Evolutionary conservation across 2,113 vertebrate species (phyloP).

Genomic region (Labeo catla): DNA sequence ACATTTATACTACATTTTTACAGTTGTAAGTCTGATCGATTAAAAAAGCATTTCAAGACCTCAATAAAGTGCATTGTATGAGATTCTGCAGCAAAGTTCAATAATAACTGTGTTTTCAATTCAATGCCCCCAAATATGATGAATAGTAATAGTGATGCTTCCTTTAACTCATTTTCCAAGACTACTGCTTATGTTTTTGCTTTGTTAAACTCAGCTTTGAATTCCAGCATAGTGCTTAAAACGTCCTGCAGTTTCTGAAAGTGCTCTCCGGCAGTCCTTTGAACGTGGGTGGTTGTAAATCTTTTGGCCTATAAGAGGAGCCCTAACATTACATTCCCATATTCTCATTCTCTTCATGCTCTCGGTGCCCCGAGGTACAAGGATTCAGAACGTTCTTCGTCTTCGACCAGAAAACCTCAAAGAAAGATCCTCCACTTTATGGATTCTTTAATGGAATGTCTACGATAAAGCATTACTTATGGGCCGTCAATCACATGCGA

Average conservation of each 20-base stretch:
- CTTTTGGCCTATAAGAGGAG: constrained; percentile 74
- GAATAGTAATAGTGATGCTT: neutral
- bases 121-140: neutral
- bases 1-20: neutral
- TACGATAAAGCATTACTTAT: neutral
- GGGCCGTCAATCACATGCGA: neutral
- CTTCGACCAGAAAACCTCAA: constrained; percentile 12
- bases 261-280: constrained; percentile 21
- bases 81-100: no score
- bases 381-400: neutral
- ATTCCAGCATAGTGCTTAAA: neutral
- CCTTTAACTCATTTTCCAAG: neutral
- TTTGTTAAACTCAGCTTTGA: neutral
- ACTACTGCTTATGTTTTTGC: neutral
- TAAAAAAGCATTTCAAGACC: neutral
- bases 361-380: neutral
- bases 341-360: neutral
- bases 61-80: neutral
- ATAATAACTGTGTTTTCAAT: neutral
- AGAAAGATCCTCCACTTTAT: neutral
- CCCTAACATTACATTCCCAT: constrained; percentile 71
- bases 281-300: constrained; percentile 51
- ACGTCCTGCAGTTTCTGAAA: neutral
- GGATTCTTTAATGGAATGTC: neutral
- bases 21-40: neutral